phyloP scores from a whole-genome alignment of 1,140 invertebrate genomes.

The Drosophila varians region DNA sequence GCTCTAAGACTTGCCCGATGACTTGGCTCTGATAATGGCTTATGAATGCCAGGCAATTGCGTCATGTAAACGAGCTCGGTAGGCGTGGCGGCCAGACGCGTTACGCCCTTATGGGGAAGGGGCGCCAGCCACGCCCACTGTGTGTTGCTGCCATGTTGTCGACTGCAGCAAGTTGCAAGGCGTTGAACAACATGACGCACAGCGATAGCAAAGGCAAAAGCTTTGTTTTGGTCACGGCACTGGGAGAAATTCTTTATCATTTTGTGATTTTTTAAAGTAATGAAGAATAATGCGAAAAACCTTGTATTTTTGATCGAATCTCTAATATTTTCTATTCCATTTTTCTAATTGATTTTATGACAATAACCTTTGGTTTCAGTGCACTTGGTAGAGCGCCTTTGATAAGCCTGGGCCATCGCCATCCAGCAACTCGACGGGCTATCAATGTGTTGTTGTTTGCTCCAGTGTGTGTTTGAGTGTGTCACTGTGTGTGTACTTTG shows the following conservation, averaged over 20 bases:
- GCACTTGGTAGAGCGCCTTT: conserved; percentile 23
- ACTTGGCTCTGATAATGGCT: conserved; percentile 74
- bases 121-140: conserved; percentile 47
- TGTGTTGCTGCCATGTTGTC: conserved; percentile 54
- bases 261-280: no score
- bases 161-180: conserved; percentile 64
- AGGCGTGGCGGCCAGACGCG: conserved; percentile 52
- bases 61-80: conserved; percentile 63
- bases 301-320: no score
- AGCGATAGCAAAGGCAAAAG: conserved; percentile 10
- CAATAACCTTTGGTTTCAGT: conserved; percentile 7
- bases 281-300: no score
- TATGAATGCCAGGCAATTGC: conserved; percentile 75
- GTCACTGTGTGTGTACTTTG: conserved; percentile 42
- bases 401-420: conserved; percentile 58
- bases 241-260: not conserved
- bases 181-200: conserved; percentile 63
- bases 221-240: conserved; percentile 12
- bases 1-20: conserved; percentile 71
- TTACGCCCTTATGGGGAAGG: conserved; percentile 23
- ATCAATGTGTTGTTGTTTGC: conserved; percentile 52
- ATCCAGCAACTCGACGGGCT: conserved; percentile 46
- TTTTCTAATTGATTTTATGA: no score
- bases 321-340: not conserved
- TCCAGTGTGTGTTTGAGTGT: conserved; percentile 17